Evolutionary conservation across 2,888 invertebrate species (phyloP).

Genomic region (Sericinus montela): DNA sequence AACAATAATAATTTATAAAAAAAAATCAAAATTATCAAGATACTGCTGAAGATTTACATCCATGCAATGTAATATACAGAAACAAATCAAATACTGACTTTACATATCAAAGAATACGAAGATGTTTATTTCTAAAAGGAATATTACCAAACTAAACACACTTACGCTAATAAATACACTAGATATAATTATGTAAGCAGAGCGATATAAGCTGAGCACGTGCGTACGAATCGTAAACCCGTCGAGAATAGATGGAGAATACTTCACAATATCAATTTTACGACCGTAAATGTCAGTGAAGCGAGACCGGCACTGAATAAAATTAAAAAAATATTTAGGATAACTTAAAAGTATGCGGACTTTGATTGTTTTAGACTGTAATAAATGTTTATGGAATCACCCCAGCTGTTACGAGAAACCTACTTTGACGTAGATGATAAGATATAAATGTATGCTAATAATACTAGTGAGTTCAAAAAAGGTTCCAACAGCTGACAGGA

Average conservation of each 20-base stretch:
- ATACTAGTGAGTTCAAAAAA: no score
- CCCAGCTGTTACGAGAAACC: no score
- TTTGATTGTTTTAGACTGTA: background rate
- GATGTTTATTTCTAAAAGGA: constrained; percentile 14
- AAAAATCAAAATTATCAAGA: no score
- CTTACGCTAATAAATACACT: constrained; percentile 15
- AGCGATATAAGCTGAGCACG: constrained; percentile 13
- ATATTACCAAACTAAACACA: constrained; percentile 5
- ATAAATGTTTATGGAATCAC: background rate
- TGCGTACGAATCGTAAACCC: constrained; percentile 12
- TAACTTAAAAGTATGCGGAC: background rate
- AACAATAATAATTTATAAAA: no score
- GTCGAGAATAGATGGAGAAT: constrained; percentile 15
- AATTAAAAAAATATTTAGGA: constrained; percentile 5
- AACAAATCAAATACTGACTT: no score
- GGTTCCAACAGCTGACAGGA: no score
- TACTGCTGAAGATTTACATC: no score
- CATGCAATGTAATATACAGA: no score
- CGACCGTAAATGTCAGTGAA: constrained; percentile 9
- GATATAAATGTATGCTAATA: no score
- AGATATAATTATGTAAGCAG: constrained; percentile 17
- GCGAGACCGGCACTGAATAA: constrained; percentile 1
- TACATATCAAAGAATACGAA: background rate
- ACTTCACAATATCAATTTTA: constrained; percentile 11
- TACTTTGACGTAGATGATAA: no score